Percentiles rank a stretch among this genome's conserved stretches.
Conservation (phyloP, 2,888 invertebrate genomes). For the Drosophila prostipennis region DNA sequence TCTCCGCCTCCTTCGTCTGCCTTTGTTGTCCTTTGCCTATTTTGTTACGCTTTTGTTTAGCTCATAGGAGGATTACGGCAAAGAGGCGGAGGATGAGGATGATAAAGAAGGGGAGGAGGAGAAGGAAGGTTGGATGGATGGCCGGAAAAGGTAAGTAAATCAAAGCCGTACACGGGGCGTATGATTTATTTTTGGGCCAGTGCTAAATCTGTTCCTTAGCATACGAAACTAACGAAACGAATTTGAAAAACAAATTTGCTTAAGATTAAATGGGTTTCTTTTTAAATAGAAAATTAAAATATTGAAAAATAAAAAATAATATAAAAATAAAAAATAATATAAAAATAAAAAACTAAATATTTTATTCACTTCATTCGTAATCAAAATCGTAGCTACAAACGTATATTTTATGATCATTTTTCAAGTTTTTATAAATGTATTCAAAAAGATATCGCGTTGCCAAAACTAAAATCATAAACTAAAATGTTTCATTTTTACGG, state of each 20-base stretch:
- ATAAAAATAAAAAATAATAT: no score
- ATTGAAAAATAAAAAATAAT: not conserved
- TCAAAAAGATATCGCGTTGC: no score
- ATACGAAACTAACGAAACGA: slow-evolving; percentile 15
- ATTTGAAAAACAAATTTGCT: slow-evolving; percentile 18
- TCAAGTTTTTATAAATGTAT: not conserved
- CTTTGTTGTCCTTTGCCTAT: slow-evolving; percentile 34
- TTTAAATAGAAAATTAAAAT: not conserved
- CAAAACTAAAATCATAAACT: not conserved
- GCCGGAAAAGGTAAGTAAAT: slow-evolving; percentile 42
- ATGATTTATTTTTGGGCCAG: slow-evolving; percentile 36
- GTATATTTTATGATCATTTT: not conserved
- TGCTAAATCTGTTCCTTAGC: slow-evolving; percentile 11
- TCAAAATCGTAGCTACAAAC: no score
- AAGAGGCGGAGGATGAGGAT: not conserved
- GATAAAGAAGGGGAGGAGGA: slow-evolving; percentile 4
- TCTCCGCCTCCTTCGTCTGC: slow-evolving; percentile 15
- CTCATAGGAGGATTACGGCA: slow-evolving; percentile 30
- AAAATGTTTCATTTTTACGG: not conserved
- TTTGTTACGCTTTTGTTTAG: slow-evolving; percentile 38
- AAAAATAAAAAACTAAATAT: not conserved
- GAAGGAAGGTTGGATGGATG: not conserved
- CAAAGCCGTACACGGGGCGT: slow-evolving; percentile 35
- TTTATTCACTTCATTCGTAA: not conserved
- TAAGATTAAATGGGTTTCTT: not conserved